Evolutionary conservation across 2,888 invertebrate species (phyloP), one percentile per base, ranked within the genome.

Genomic region (Meghimatium bilineatum): DNA sequence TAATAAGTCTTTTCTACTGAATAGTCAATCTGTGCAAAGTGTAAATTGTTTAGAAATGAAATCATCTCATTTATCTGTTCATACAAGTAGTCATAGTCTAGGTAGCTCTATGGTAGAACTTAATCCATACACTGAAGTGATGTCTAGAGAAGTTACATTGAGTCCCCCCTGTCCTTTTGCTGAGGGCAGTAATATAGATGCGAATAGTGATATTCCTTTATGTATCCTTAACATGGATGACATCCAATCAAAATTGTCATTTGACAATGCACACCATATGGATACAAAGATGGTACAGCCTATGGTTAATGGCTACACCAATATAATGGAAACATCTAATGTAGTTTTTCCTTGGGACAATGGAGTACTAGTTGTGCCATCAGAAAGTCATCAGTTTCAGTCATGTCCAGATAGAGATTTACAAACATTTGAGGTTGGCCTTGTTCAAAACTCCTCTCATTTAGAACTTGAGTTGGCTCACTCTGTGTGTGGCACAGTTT

Each of bases 211-310:
- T 66, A 67, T 79, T 20, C 79, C 83, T 14, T 32, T 52, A 29
- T 83, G 83, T 49, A 74, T 83, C 23, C 66, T 83, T 14, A 83
- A 83, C n/a, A 83, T 83, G 83, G 83, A 83, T 79, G 83, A 83
- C 38, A 38, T 10, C 34, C 52, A 56, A 36, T n/a, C 75, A 75
- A 32, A 75, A 32, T 6, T 60, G 12, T 23, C 75, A 56, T 29
- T n/a, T 60, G 26, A 6, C 32, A 32, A 20, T 23, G 49, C 17
- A 14, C 17, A 44, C 29, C 56, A 56, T 56, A 12, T 8, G 44
- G 44, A 44, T 44, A 12, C 44, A 44, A 5, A 44, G 44, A 44
- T 44, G 12, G 44, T 44, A 8, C 6, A 5, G 12, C 5, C 44
- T 56, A 56, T 56, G 56, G 29, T 23, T 12, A 44, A 36, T 72